A percentile compares a stretch with the other conserved stretches of the same genome.
phyloP scores from a whole-genome alignment of 2,888 invertebrate genomes.

The Cotesia congregata region DNA sequence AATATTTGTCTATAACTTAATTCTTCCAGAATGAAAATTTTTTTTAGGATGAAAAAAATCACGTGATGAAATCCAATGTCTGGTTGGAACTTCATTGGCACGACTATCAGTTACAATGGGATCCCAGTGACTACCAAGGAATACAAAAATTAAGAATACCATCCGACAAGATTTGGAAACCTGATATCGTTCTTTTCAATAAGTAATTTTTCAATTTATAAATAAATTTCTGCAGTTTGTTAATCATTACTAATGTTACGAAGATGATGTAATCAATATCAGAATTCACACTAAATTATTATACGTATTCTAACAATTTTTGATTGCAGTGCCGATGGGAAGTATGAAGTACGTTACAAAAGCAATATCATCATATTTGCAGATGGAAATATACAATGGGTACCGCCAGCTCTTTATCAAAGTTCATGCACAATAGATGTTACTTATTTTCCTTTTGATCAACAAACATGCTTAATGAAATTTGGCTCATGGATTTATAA shows the following conservation, averaged over 20 bases:
- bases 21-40: background rate
- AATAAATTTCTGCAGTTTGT: too few relatives aligned
- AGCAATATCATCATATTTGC: slow-evolving; percentile 98
- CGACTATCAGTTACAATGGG: slow-evolving; percentile 98
- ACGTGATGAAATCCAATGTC: slow-evolving; percentile 99
- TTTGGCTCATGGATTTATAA: slow-evolving; percentile 99
- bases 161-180: slow-evolving; percentile 98
- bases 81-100: slow-evolving; percentile 97
- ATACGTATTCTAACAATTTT: slow-evolving; percentile 12
- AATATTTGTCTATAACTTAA: too few relatives aligned
- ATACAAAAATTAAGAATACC: slow-evolving; percentile 93
- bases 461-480: slow-evolving; percentile 99
- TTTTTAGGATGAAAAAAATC: slow-evolving; percentile 95
- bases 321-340: slow-evolving; percentile 92
- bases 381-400: slow-evolving; percentile 97
- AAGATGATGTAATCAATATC: too few relatives aligned
- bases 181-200: slow-evolving; percentile 97
- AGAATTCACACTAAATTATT: too few relatives aligned
- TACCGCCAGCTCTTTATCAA: slow-evolving; percentile 99
- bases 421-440: slow-evolving; percentile 99
- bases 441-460: slow-evolving; percentile 99
- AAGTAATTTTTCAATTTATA: slow-evolving; percentile 76
- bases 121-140: slow-evolving; percentile 96
- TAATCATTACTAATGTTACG: too few relatives aligned
- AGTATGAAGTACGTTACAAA: slow-evolving; percentile 99